These are phyloP conservation scores for Pimephales promelas DNA, from an alignment of 2,113 vertebrate genomes.

Conservation along the genomic window DNA sequence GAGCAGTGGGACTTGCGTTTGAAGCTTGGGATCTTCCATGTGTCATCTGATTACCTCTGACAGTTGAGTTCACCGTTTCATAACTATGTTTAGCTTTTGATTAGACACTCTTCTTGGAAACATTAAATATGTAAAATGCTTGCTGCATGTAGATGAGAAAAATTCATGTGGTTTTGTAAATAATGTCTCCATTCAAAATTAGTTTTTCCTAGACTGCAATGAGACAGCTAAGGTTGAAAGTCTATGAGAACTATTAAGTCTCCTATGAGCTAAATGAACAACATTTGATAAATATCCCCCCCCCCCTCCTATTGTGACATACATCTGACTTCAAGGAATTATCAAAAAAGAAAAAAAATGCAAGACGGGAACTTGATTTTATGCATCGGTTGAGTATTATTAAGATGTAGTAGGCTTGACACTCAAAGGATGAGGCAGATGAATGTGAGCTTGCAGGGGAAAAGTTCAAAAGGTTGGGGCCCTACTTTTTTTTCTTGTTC, in stretches of 20 bases:
- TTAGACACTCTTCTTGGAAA: not conserved
- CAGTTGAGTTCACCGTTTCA: conserved; percentile 21
- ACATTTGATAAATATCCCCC: no score
- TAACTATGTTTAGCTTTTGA: not conserved
- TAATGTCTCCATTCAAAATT: not conserved
- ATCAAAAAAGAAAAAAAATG: no score
- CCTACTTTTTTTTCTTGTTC: no score
- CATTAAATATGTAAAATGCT: conserved; percentile 11
- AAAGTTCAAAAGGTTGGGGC: no score
- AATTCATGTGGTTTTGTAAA: not conserved
- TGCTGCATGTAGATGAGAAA: not conserved
- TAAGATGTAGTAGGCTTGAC: no score
- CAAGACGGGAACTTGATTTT: no score
- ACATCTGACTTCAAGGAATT: no score
- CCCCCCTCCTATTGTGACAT: no score
- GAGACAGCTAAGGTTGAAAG: not conserved
- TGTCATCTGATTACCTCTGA: conserved; percentile 14
- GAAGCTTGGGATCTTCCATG: not conserved
- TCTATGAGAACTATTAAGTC: not conserved
- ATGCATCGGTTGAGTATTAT: no score
- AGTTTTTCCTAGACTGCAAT: not conserved
- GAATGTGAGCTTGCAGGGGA: no score
- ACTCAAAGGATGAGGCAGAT: no score
- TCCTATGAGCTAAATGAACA: no score
- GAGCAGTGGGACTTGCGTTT: conserved; percentile 23